A percentile compares a stretch with the other conserved stretches of the same genome.
These are phyloP conservation scores for Lerema accius DNA, from an alignment of 1,140 invertebrate genomes.

Conservation along the genomic window DNA sequence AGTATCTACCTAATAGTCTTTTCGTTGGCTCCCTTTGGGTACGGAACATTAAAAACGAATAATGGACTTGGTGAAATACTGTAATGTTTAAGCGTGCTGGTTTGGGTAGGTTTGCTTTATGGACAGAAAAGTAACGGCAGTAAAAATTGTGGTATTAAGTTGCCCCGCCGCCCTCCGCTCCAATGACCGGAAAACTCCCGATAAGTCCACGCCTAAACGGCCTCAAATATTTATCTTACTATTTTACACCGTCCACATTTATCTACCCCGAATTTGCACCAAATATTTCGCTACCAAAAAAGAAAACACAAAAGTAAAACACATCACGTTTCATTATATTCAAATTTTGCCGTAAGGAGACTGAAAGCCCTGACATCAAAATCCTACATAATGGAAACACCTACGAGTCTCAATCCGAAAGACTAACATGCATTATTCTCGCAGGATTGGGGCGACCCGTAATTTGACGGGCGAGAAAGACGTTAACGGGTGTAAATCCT, in stretches of 20 bases:
- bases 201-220: conserved; percentile 61
- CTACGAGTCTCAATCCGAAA: conserved; percentile 43
- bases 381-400: conserved; percentile 29
- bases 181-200: conserved; percentile 67
- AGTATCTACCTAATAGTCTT: no score
- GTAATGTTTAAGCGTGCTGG: neutral
- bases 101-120: conserved; percentile 9
- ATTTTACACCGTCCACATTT: conserved; percentile 23
- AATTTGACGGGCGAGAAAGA: conserved; percentile 58
- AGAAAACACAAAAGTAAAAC: neutral
- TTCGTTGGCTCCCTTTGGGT: no score
- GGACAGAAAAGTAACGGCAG: conserved; percentile 36
- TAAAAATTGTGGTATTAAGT: conserved; percentile 50
- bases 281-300: neutral
- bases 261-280: conserved; percentile 38
- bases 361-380: conserved; percentile 12
- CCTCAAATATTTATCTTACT: conserved; percentile 45
- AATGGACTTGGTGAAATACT: neutral
- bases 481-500: conserved; percentile 65
- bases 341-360: conserved; percentile 36
- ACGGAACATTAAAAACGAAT: neutral
- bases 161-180: conserved; percentile 45
- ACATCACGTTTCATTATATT: neutral
- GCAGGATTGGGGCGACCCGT: conserved; percentile 40
- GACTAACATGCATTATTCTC: conserved; percentile 55